phyloP scores from a whole-genome alignment of 2,797 vertebrate species.

The Yasuhikotakia modesta region DNA sequence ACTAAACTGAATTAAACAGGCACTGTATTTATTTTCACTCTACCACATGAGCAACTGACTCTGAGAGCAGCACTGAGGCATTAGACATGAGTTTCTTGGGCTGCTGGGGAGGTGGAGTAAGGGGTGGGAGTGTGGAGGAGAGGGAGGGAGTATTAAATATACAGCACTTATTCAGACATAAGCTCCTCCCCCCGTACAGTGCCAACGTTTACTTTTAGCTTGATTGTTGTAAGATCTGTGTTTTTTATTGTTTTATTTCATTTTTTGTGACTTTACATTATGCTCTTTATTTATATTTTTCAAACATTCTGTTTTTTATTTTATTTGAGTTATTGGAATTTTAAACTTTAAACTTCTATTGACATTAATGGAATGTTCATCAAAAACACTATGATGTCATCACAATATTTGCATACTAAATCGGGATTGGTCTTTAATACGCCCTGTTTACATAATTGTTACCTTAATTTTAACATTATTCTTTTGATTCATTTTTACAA shows the following conservation, averaged over 20 bases:
- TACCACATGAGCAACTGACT: constrained; percentile 34
- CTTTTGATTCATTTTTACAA: too few species aligned
- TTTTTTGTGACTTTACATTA: not conserved
- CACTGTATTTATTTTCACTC: constrained; percentile 20
- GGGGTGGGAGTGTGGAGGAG: constrained; percentile 43
- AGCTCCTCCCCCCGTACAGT: constrained; percentile 49
- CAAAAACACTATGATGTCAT: too few species aligned
- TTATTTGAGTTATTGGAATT: too few species aligned
- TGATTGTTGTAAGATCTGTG: not conserved
- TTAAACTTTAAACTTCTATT: too few species aligned
- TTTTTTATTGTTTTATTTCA: too few species aligned
- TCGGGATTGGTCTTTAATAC: too few species aligned
- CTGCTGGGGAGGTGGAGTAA: constrained; percentile 46
- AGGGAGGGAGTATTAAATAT: constrained; percentile 29
- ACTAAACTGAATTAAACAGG: constrained; percentile 1
- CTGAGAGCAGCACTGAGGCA: constrained; percentile 41
- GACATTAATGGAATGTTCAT: too few species aligned
- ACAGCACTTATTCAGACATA: constrained; percentile 45
- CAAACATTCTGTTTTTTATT: not conserved
- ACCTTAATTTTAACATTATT: too few species aligned
- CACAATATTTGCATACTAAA: too few species aligned
- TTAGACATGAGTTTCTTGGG: constrained; percentile 42
- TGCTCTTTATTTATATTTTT: not conserved
- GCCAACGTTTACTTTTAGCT: constrained; percentile 21
- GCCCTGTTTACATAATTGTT: too few species aligned